Conservation (phyloP, 2,888 invertebrate species). For the Drosophila nigritarsus region DNA sequence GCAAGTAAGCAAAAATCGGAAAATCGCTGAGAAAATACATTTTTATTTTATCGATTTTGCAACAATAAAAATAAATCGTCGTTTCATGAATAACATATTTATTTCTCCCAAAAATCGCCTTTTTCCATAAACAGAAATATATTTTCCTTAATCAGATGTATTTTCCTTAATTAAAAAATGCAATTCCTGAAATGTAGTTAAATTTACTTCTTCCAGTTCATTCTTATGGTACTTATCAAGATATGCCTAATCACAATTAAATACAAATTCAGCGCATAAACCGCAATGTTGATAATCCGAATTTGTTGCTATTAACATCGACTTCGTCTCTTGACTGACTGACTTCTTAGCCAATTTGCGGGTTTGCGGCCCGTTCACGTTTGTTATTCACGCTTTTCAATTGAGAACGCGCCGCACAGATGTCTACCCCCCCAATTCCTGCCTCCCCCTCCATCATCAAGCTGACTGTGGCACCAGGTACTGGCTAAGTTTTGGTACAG, state of each 20-base stretch:
- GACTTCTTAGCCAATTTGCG: slow-evolving; percentile 75
- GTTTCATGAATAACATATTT: too few relatives aligned
- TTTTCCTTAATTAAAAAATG: too few relatives aligned
- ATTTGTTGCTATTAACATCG: slow-evolving; percentile 27
- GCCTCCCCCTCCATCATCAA: not conserved
- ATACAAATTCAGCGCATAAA: slow-evolving; percentile 23
- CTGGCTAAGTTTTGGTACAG: slow-evolving; percentile 6
- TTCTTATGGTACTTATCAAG: not conserved
- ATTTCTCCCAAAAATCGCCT: too few relatives aligned
- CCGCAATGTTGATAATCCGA: slow-evolving; percentile 15
- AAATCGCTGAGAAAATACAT: too few relatives aligned
- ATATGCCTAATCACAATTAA: slow-evolving; percentile 4
- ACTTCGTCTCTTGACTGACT: slow-evolving; percentile 55
- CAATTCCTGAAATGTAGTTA: not conserved
- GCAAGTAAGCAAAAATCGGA: too few relatives aligned
- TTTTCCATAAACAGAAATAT: too few relatives aligned
- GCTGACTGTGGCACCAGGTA: slow-evolving; percentile 7
- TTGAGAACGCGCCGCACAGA: slow-evolving; percentile 76
- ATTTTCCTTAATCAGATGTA: too few relatives aligned
- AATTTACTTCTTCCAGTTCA: not conserved
- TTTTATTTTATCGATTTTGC: too few relatives aligned
- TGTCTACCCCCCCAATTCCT: slow-evolving; percentile 27
- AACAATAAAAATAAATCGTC: too few relatives aligned
- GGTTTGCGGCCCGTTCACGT: slow-evolving; percentile 70
- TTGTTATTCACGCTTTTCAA: slow-evolving; percentile 79